These are phyloP conservation scores for Polypterus bichir DNA, from an alignment of 2,113 vertebrate genomes.

Conservation along the genomic window DNA sequence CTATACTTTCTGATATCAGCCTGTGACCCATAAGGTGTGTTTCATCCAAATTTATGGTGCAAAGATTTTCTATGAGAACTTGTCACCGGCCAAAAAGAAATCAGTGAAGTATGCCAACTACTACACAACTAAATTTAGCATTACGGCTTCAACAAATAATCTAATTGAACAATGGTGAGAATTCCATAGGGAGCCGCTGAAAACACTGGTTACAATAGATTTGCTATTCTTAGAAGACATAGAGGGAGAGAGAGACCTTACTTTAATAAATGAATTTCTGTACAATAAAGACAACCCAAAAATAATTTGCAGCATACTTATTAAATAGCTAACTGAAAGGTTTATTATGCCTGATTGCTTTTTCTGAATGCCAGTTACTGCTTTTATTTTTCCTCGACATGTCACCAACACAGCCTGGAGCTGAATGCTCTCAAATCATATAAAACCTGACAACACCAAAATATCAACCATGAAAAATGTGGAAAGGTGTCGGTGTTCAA, in stretches of 20 bases:
- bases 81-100: too few relatives aligned
- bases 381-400: slow-evolving; percentile 26
- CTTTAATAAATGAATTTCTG: slow-evolving; percentile 31
- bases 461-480: slow-evolving; percentile 35
- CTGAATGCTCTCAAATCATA: slow-evolving; percentile 36
- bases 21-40: too few relatives aligned
- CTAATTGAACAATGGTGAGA: slow-evolving; percentile 45
- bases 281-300: slow-evolving; percentile 12
- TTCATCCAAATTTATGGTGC: too few relatives aligned
- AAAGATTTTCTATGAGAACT: too few relatives aligned
- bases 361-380: slow-evolving; percentile 21
- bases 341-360: slow-evolving; percentile 32
- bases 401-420: slow-evolving; percentile 33
- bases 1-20: too few relatives aligned
- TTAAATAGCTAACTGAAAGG: slow-evolving; percentile 35
- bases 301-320: slow-evolving; percentile 30
- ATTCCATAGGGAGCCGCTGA: slow-evolving; percentile 32
- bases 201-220: slow-evolving; percentile 34
- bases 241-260: not conserved
- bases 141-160: slow-evolving; percentile 42
- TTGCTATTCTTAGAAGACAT: not conserved
- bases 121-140: slow-evolving; percentile 29
- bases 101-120: slow-evolving; percentile 4
- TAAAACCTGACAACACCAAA: slow-evolving; percentile 41
- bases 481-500: slow-evolving; percentile 33